Evolutionary conservation across 2,888 invertebrate species (phyloP).

Genomic region (Eilema sororculum): DNA sequence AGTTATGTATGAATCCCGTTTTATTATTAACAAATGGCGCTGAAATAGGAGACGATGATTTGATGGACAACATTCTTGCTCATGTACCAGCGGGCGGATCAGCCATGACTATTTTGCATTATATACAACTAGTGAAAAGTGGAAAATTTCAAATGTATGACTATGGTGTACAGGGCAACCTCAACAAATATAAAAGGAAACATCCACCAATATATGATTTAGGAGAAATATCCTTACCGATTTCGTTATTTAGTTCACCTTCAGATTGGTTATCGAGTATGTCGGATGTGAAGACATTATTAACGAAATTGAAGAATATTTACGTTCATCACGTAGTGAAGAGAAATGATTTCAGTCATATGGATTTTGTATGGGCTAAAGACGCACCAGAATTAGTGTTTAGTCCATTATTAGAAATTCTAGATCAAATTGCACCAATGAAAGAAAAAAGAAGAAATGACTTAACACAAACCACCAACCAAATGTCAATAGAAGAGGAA

Average conservation of each 20-base stretch:
- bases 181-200: conserved; percentile 43
- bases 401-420: conserved; percentile 41
- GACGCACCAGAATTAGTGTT: conserved; percentile 53
- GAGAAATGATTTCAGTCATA: conserved; percentile 57
- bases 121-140: conserved; percentile 61
- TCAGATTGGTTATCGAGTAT: conserved; percentile 61
- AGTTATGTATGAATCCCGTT: conserved; percentile 56
- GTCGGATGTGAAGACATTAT: conserved; percentile 51
- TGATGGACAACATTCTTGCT: conserved; percentile 40
- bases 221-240: conserved; percentile 50
- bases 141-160: conserved; percentile 62
- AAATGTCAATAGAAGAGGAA: conserved; percentile 6
- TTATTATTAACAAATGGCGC: conserved; percentile 59
- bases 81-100: conserved; percentile 58
- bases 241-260: conserved; percentile 58
- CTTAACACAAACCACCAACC: neutral
- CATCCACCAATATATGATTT: conserved; percentile 55
- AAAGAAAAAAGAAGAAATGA: conserved; percentile 9
- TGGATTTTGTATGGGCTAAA: conserved; percentile 64
- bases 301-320: conserved; percentile 48
- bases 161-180: conserved; percentile 47
- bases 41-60: conserved; percentile 29
- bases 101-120: conserved; percentile 63
- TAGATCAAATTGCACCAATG: conserved; percentile 28
- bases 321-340: conserved; percentile 53